Percentiles rank a stretch among this genome's conserved stretches.
phyloP scores from a whole-genome alignment of 1,140 invertebrate species.

The Dendroctonus valens region DNA sequence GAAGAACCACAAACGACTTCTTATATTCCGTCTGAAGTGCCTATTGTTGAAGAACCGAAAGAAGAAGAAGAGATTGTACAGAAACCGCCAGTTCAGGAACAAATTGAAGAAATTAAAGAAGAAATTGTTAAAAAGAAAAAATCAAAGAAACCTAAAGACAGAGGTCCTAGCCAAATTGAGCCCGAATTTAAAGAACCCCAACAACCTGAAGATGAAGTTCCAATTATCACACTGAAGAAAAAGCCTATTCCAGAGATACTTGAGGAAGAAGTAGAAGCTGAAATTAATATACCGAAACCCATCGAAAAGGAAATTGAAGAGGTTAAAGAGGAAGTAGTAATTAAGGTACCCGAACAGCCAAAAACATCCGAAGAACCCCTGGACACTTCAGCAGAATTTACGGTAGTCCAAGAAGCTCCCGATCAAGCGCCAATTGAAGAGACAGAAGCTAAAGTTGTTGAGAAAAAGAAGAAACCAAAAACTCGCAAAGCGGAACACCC shows the following conservation, averaged over 20 bases:
- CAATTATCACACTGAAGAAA: conserved; percentile 46
- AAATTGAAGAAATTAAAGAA: conserved; percentile 19
- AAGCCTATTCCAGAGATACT: conserved; percentile 39
- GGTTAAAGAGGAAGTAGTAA: conserved; percentile 10
- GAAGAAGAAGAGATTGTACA: conserved; percentile 34
- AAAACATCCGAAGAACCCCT: conserved; percentile 15
- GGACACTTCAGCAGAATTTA: conserved; percentile 53
- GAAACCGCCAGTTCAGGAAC: conserved; percentile 8
- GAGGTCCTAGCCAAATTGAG: not conserved
- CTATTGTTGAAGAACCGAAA: conserved; percentile 38
- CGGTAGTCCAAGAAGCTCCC: conserved; percentile 50
- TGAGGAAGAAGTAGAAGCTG: conserved; percentile 27
- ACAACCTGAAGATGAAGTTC: conserved; percentile 38
- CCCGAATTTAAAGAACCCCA: conserved; percentile 37
- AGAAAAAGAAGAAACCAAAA: conserved; percentile 42
- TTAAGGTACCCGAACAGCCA: conserved; percentile 22
- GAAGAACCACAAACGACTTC: conserved; percentile 23
- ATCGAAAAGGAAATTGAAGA: conserved; percentile 45
- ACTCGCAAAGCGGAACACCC: conserved; percentile 19
- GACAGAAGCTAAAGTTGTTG: conserved; percentile 32
- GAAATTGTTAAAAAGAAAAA: conserved; percentile 23
- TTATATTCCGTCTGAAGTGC: conserved; percentile 14
- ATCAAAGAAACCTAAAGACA: conserved; percentile 16
- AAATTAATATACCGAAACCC: conserved; percentile 24
- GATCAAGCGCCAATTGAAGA: conserved; percentile 18